phyloP scores from a whole-genome alignment of 2,113 vertebrate species.

The Nettapus auritus region DNA sequence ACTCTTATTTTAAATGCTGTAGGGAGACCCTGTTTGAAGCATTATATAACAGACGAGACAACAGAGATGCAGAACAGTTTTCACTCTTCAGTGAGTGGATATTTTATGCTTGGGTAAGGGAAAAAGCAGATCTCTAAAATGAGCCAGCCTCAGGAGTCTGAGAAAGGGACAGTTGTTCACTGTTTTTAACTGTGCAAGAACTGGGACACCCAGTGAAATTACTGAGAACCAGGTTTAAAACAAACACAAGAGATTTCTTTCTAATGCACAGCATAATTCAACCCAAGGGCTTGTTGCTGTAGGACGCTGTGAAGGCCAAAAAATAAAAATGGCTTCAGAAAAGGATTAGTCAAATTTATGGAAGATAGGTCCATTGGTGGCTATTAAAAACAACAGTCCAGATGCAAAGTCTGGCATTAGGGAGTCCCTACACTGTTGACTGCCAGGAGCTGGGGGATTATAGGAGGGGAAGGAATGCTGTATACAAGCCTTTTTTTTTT shows the following conservation, averaged over 20 bases:
- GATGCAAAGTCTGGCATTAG: neutral
- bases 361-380: neutral
- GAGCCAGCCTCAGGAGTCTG: neutral
- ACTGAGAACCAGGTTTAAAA: neutral
- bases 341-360: slow-evolving; percentile 38
- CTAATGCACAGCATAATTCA: neutral
- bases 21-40: neutral
- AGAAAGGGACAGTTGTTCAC: neutral
- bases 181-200: neutral
- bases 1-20: neutral
- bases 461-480: neutral
- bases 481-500: neutral
- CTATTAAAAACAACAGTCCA: slow-evolving; percentile 27
- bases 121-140: neutral
- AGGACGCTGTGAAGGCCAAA: neutral
- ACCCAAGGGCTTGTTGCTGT: neutral
- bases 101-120: neutral
- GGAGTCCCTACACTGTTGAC: slow-evolving; percentile 9
- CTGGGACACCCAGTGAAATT: neutral
- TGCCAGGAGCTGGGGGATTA: neutral
- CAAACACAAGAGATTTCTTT: neutral
- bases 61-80: neutral
- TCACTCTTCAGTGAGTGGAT: neutral
- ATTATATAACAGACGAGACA: neutral
- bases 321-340: slow-evolving; percentile 18